Evolutionary conservation across 2,113 vertebrate genomes (phyloP).

Genomic region (Protobothrops mucrosquamatus): DNA sequence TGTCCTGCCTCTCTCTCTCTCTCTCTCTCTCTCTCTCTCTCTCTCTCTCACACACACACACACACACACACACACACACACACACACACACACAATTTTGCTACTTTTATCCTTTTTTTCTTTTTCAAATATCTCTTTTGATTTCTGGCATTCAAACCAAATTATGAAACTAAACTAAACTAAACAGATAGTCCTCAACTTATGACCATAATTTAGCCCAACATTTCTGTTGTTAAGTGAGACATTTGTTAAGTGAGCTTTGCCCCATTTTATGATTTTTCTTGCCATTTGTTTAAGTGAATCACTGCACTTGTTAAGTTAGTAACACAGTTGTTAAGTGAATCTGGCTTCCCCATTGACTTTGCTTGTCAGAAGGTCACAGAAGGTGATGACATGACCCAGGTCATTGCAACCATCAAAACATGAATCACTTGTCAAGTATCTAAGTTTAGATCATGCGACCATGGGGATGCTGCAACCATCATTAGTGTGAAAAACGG

Average conservation of each 20-base stretch:
- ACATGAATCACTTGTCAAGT: not conserved
- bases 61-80: too few species aligned
- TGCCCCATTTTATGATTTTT: not conserved
- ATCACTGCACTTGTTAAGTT: not conserved
- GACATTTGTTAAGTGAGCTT: not conserved
- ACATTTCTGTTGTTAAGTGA: not conserved
- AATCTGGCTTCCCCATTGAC: not conserved
- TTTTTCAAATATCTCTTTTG: not conserved
- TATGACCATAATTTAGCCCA: not conserved
- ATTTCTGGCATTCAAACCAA: not conserved
- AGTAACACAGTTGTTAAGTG: not conserved
- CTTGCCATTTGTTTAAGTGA: not conserved
- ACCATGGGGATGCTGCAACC: too few species aligned
- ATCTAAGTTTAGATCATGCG: too few species aligned
- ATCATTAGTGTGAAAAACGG: too few species aligned
- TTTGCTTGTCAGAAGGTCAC: not conserved
- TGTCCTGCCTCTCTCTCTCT: not conserved
- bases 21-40: too few species aligned
- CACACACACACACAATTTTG: not conserved
- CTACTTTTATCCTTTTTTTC: not conserved
- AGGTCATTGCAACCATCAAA: not conserved
- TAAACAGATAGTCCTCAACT: not conserved
- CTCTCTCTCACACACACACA: too few species aligned
- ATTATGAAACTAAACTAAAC: not conserved
- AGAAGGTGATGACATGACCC: not conserved